Evolutionary conservation across 2,113 vertebrate species (phyloP).

Genomic region (Atlantisia rogersi): DNA sequence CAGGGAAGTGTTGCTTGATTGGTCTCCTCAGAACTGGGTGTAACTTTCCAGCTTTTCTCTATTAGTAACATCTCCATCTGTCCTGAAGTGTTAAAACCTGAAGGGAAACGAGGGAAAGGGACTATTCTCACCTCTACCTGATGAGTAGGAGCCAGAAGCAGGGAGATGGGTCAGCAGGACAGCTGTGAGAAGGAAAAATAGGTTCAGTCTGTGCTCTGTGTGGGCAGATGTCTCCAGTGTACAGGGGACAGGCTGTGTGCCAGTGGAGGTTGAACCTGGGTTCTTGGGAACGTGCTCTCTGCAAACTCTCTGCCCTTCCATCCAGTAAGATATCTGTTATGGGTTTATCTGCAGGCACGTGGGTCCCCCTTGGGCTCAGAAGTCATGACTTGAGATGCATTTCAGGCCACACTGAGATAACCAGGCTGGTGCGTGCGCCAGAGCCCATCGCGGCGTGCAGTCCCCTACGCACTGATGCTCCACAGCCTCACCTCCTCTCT

Average conservation of each 20-base stretch:
- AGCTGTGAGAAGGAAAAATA: not conserved
- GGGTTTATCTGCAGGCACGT: not conserved
- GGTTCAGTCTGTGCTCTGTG: fast-evolving
- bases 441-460: fast-evolving
- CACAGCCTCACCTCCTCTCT: fast-evolving
- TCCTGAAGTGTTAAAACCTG: not conserved
- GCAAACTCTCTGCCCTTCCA: not conserved
- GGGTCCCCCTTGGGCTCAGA: not conserved
- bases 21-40: not conserved
- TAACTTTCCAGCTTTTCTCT: not conserved
- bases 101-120: not conserved
- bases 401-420: fast-evolving
- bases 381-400: fast-evolving
- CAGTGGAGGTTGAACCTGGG: fast-evolving
- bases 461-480: fast-evolving
- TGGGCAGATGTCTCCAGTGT: not conserved
- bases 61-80: not conserved
- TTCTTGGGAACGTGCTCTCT: fast-evolving
- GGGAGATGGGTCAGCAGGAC: not conserved
- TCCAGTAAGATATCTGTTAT: not conserved
- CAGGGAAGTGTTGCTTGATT: not conserved
- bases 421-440: not conserved
- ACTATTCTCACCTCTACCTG: not conserved
- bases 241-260: not conserved
- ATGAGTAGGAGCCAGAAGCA: not conserved